These are phyloP conservation scores for Planococcus citri DNA, from an alignment of 1,140 invertebrate species.

Conservation along the genomic window DNA sequence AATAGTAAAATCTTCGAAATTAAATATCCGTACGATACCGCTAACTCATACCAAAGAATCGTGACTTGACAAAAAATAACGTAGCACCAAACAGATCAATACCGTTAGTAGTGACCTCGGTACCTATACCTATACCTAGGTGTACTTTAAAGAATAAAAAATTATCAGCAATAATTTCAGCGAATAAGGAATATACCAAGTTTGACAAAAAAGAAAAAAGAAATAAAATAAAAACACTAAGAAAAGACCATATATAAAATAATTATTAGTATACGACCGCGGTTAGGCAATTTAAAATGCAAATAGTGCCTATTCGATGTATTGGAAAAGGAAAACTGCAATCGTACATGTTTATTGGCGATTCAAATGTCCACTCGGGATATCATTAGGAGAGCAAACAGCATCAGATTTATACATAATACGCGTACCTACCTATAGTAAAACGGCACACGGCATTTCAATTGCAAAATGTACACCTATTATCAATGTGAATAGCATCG, in stretches of 20 bases:
- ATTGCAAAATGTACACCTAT: constrained; percentile 7
- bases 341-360: not conserved
- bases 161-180: too few species aligned
- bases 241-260: too few species aligned
- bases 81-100: not conserved
- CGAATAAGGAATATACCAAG: too few species aligned
- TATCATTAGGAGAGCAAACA: not conserved
- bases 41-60: not conserved
- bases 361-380: not conserved
- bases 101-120: not conserved
- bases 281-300: not conserved
- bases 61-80: not conserved
- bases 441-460: not conserved
- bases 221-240: too few species aligned
- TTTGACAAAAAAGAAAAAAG: too few species aligned
- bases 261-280: not conserved
- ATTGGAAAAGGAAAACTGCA: not conserved
- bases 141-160: too few species aligned
- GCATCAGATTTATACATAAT: not conserved
- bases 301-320: not conserved
- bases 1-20: not conserved
- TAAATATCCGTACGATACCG: not conserved
- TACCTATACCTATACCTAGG: not conserved
- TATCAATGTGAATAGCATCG: not conserved
- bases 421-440: too few species aligned